Evolutionary conservation across 2,113 vertebrate species (phyloP).

Genomic region (Philantomba maxwellii): DNA sequence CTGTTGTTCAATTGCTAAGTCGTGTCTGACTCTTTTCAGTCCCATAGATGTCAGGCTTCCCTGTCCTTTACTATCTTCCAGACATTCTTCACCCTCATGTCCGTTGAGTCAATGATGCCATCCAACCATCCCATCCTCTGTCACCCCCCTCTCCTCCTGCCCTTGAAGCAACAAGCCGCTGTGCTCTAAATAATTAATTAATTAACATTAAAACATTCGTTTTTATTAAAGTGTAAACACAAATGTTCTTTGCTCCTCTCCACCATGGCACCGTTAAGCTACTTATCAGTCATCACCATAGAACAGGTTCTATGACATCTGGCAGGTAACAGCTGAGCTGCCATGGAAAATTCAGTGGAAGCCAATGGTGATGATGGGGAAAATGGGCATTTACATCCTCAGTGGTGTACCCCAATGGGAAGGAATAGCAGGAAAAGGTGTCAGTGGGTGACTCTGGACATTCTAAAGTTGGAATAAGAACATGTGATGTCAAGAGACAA

Average conservation of each 20-base stretch:
- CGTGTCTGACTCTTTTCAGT: rapidly evolving
- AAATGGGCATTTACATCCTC: rapidly evolving
- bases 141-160: neutral
- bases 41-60: neutral
- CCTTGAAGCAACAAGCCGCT: neutral
- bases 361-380: too few relatives aligned
- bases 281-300: neutral
- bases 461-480: neutral
- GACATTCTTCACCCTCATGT: neutral
- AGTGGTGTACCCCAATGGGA: rapidly evolving
- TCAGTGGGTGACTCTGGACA: too few relatives aligned
- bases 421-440: neutral
- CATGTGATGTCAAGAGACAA: neutral
- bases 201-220: neutral
- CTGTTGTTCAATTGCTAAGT: neutral
- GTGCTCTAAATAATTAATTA: neutral
- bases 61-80: neutral
- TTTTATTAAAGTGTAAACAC: neutral
- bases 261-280: neutral
- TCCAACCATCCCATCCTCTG: neutral
- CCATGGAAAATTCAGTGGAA: neutral
- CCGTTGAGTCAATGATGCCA: neutral
- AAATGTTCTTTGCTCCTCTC: neutral
- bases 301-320: neutral
- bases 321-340: neutral